phyloP scores from a whole-genome alignment of 2,888 invertebrate species.

The Torymus tubicola region DNA sequence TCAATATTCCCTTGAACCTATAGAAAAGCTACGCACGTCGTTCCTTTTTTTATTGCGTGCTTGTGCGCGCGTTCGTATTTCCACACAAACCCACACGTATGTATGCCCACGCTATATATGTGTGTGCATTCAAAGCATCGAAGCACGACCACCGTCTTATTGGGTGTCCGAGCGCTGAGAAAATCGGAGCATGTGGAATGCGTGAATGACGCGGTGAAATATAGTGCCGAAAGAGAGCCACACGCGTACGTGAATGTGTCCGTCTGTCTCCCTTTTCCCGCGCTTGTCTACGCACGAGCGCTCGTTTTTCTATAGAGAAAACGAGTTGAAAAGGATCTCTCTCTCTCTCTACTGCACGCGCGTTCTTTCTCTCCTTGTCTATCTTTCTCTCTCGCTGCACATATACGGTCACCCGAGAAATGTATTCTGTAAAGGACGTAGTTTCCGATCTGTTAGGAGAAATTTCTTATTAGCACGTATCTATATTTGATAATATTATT shows the following conservation, averaged over 20 bases:
- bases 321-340: constrained; percentile 42
- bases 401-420: no score
- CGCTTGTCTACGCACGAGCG: not conserved
- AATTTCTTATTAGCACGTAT: no score
- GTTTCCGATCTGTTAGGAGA: no score
- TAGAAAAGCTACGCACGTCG: constrained; percentile 14
- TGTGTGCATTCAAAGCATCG: not conserved
- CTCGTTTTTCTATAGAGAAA: constrained; percentile 26
- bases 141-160: no score
- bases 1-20: constrained; percentile 36
- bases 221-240: constrained; percentile 13
- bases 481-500: no score
- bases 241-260: constrained; percentile 14
- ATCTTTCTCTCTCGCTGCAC: no score
- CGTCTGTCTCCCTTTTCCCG: constrained; percentile 4
- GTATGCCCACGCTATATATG: not conserved
- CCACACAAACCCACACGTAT: not conserved
- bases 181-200: constrained; percentile 37
- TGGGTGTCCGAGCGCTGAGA: not conserved
- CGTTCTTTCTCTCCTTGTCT: no score
- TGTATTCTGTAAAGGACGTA: no score
- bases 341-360: constrained; percentile 3
- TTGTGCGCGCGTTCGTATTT: no score
- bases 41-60: constrained; percentile 38
- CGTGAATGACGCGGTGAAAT: constrained; percentile 39